phyloP scores from a whole-genome alignment of 2,113 vertebrate genomes.

The Caranx ignobilis region DNA sequence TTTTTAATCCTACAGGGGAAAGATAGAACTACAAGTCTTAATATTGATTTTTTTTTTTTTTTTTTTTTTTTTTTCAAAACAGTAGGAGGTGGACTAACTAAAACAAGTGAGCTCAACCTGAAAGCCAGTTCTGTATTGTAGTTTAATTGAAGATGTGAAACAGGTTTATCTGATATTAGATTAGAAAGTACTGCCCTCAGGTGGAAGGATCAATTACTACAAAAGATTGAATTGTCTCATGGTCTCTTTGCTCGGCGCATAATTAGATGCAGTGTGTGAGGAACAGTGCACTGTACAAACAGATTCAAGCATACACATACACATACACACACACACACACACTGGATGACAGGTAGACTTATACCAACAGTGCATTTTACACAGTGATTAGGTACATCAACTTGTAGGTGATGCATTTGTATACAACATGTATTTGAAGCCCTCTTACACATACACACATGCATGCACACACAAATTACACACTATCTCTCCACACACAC shows the following conservation, averaged over 20 bases:
- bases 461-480: too few species aligned
- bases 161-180: slow-evolving; percentile 80
- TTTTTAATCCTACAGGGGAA: slow-evolving; percentile 47
- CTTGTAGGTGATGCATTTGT: not conserved
- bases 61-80: not conserved
- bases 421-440: not conserved
- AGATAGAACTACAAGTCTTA: slow-evolving; percentile 38
- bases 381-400: not conserved
- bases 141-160: slow-evolving; percentile 78
- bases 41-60: not conserved
- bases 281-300: slow-evolving; percentile 4
- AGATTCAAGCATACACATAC: slow-evolving; percentile 9
- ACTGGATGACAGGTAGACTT: not conserved
- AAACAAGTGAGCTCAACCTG: slow-evolving; percentile 42
- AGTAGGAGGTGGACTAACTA: slow-evolving; percentile 35
- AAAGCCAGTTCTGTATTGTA: slow-evolving; percentile 51
- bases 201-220: slow-evolving; percentile 85
- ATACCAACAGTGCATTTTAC: not conserved
- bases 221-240: slow-evolving; percentile 71
- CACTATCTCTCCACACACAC: too few species aligned
- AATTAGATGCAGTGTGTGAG: slow-evolving; percentile 57
- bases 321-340: not conserved
- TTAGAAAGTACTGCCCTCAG: slow-evolving; percentile 87
- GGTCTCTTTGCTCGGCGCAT: slow-evolving; percentile 59
- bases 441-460: too few species aligned